Base-by-base conservation (phyloP, 2,113 vertebrate genomes). In the Meleagris gallopavo region DNA sequence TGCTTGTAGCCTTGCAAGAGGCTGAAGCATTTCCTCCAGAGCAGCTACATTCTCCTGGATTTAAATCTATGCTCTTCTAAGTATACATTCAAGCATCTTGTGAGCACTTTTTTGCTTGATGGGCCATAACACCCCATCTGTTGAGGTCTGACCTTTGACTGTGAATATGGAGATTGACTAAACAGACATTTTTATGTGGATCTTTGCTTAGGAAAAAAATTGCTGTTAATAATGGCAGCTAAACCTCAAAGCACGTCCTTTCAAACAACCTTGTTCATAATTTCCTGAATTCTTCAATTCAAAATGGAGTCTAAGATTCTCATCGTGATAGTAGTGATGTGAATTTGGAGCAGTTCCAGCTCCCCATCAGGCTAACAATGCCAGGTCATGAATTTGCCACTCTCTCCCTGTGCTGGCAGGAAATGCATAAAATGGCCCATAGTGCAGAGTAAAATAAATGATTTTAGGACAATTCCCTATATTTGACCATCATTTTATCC, bases 261-360 rank as follows among this genome's bases (percentile, higher is more conserved):
- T 65, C 36, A 54, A 74, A 55, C 6, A 73, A 83, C 66, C 11
- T 62, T 46, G 57, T 2, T 16, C 64, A 32, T 3, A 13, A 24
- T 83, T 70, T 94, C 80, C 40, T 43, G n/a, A 66, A 38, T 62
- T 72, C n/a, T 74, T 92, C 15, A 18, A 25, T 73, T 79, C 17
- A 40, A 65, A 92, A 17, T 9, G 17, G 19, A 50, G 36, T 27
- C 14, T 43, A 8, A 8, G 29, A 83, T 41, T 14, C 34, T 77
- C 34, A 22, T 2, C 1, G 13, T 9, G 36, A 21, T 12, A 69
- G 32, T 24, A 69, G 17, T 5, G 0, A 43, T 43, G 34, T 18
- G 43, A 36, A 36, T 73, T 79, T 72, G 52, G 27, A 83, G 48
- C 13, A 73, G 17, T 12, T 45, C 72, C 54, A 61, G 52, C 19